A percentile compares a stretch with the other conserved stretches of the same genome.
Conservation (phyloP, 35 echinoderm and acorn worm genomes). For the Lytechinus pictus region DNA sequence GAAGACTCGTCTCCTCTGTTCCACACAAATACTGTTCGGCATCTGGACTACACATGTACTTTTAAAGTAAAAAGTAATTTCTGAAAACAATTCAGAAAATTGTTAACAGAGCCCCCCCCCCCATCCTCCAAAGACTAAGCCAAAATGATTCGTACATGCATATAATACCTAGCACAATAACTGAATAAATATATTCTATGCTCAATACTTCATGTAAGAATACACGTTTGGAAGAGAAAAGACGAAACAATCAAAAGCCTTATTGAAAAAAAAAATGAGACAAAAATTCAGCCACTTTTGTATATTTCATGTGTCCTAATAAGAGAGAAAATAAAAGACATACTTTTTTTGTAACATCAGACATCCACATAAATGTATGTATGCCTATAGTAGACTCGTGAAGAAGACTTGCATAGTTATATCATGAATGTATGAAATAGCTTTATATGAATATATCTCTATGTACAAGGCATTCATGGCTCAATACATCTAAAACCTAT, state of each 20-base stretch:
- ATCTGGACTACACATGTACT: not conserved
- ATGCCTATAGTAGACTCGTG: not conserved
- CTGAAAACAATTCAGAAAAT: not conserved
- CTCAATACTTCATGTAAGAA: not conserved
- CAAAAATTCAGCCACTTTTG: conserved; percentile 30
- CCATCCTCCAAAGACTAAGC: not conserved
- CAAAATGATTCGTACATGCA: not conserved
- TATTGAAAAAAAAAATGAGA: not conserved
- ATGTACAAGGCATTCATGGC: not conserved
- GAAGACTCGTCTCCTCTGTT: not conserved
- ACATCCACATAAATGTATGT: not conserved
- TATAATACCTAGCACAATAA: conserved; percentile 20
- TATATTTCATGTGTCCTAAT: conserved; percentile 8
- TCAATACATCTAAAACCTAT: not conserved
- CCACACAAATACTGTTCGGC: not conserved
- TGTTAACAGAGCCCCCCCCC: not conserved
- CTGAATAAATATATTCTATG: conserved; percentile 23
- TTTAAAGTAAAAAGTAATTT: not conserved
- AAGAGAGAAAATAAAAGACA: not conserved
- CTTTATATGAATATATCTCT: conserved; percentile 14
- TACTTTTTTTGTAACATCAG: not conserved
- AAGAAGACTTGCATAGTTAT: not conserved
- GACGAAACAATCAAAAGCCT: not conserved
- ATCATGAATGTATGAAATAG: conserved; percentile 14
- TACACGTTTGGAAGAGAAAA: not conserved